Evolutionary conservation across 2,888 invertebrate species (phyloP).

Genomic region (Rotaria magnacalcarata): DNA sequence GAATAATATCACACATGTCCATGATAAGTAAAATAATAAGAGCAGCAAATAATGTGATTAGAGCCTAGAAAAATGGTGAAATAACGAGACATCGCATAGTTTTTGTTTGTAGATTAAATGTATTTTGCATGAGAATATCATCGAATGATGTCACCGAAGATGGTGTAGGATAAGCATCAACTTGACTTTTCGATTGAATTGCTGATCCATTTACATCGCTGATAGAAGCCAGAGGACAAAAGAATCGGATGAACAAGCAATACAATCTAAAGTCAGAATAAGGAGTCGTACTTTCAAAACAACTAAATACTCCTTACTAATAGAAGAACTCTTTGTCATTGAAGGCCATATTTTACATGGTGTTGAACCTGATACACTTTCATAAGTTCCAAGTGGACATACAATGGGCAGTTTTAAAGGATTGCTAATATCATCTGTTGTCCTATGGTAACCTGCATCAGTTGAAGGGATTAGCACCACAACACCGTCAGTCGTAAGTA

Average conservation of each 20-base stretch:
- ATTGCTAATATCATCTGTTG: background rate
- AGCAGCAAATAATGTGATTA: background rate
- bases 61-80: background rate
- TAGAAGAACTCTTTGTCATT: background rate
- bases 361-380: background rate
- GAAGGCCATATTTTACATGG: background rate
- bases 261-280: background rate
- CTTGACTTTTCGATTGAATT: background rate
- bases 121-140: constrained; percentile 14
- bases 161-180: background rate
- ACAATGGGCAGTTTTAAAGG: too few relatives aligned
- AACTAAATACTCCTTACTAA: background rate
- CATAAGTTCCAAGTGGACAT: background rate
- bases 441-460: background rate
- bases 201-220: background rate
- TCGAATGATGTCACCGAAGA: background rate
- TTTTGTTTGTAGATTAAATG: background rate
- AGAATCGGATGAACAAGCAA: background rate
- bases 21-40: background rate
- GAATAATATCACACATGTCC: background rate
- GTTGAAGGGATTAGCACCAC: background rate
- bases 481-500: background rate
- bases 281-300: background rate
- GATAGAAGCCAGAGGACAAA: background rate
- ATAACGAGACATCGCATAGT: background rate